These are phyloP conservation scores for Astyanax mexicanus DNA, from an alignment of 2,797 vertebrate species.

Conservation along the genomic window DNA sequence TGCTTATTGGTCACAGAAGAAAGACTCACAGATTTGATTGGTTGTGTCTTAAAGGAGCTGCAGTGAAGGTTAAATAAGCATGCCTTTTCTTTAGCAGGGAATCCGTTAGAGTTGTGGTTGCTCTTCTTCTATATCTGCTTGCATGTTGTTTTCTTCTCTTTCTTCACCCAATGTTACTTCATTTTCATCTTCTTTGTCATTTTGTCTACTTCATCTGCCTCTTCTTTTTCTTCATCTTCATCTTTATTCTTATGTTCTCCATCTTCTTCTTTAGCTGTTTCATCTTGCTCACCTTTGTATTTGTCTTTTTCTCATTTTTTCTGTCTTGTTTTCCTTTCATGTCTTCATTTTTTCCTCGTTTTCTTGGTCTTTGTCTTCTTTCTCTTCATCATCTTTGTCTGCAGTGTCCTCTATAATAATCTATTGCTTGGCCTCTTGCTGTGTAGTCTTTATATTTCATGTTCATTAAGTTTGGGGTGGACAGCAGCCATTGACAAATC, in stretches of 20 bases:
- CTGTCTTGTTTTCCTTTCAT: no score
- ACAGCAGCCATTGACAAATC: no score
- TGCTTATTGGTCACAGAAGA: constrained; percentile 43
- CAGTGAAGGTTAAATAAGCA: not conserved
- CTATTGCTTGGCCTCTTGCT: no score
- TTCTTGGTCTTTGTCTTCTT: no score
- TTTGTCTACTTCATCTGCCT: not conserved
- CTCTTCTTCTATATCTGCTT: no score
- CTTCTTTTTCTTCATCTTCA: not conserved
- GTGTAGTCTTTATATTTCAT: no score
- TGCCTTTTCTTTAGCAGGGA: not conserved
- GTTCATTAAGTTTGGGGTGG: no score
- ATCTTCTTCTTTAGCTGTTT: not conserved
- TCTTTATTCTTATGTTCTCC: not conserved
- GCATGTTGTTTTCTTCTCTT: not conserved
- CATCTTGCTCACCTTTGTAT: not conserved
- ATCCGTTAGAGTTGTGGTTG: no score
- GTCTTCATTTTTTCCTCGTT: not conserved
- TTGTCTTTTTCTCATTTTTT: not conserved
- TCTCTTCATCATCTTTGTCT: not conserved
- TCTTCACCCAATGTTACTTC: not conserved
- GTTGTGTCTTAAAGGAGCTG: not conserved
- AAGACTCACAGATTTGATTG: not conserved
- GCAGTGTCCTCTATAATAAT: no score
- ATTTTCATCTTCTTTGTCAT: no score